Conservation (phyloP, 2,113 vertebrate species). For the Lophotis ruficrista region DNA sequence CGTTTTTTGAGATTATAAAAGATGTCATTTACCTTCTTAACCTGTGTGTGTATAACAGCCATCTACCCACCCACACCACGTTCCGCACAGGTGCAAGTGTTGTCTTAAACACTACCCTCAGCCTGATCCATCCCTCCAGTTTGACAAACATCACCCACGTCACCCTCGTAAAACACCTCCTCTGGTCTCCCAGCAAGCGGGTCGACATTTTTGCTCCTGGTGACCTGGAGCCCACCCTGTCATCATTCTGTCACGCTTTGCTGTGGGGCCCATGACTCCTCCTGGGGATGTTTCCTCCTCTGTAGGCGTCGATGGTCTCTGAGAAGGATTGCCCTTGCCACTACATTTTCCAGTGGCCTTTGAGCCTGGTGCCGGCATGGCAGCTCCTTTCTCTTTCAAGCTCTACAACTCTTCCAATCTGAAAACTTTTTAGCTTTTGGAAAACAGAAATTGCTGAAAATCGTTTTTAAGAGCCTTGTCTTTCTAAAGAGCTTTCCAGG, state of each 20-base stretch:
- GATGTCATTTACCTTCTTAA: neutral
- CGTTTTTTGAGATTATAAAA: neutral
- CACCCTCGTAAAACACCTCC: neutral
- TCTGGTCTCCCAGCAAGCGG: neutral
- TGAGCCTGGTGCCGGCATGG: neutral
- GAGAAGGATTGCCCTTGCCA: neutral
- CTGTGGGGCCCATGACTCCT: accelerated
- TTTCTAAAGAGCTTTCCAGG: neutral
- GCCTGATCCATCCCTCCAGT: neutral
- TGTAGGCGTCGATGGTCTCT: neutral
- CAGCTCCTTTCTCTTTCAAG: neutral
- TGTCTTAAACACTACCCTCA: neutral
- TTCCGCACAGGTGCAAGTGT: accelerated
- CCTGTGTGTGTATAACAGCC: neutral
- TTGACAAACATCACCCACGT: neutral
- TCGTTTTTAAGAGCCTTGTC: neutral
- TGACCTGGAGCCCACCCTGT: neutral
- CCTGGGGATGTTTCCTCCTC: neutral
- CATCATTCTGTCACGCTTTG: neutral
- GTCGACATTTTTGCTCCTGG: neutral
- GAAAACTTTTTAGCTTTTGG: neutral
- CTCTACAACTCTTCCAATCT: neutral
- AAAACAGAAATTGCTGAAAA: neutral
- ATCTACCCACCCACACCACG: accelerated
- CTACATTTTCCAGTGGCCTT: neutral